Evolutionary conservation across 2,797 vertebrate species (phyloP).

Genomic region (Odontamblyopus rebecca): DNA sequence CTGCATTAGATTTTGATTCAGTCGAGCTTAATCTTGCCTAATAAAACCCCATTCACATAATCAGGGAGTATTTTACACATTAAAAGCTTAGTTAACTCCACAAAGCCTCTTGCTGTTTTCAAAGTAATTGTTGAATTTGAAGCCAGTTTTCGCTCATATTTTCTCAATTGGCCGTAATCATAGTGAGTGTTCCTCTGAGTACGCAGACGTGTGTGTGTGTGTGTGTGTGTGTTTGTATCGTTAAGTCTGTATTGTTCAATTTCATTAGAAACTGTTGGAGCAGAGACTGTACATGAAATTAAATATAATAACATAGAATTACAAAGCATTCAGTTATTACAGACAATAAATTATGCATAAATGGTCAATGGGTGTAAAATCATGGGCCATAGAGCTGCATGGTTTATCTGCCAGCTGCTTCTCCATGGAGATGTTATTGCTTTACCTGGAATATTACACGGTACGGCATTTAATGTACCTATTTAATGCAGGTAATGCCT

Average conservation of each 20-base stretch:
- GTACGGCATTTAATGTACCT: too few species aligned
- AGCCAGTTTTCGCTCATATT: constrained; percentile 34
- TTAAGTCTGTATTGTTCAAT: constrained; percentile 22
- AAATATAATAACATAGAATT: constrained; percentile 20
- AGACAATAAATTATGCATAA: background rate
- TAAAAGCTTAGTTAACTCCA: constrained; percentile 30
- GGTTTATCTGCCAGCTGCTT: too few species aligned
- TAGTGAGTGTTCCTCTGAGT: constrained; percentile 24
- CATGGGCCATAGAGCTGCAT: too few species aligned
- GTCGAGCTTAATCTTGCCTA: background rate
- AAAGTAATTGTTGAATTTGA: constrained; percentile 26
- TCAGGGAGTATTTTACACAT: constrained; percentile 22
- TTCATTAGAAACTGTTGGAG: constrained; percentile 15
- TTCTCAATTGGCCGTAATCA: constrained; percentile 43
- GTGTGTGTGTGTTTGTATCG: background rate
- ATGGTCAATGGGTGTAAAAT: background rate
- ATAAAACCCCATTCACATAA: too few species aligned
- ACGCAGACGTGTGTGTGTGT: constrained; percentile 6
- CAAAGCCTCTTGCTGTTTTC: constrained; percentile 28
- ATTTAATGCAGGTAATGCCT: too few species aligned
- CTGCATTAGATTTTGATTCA: background rate
- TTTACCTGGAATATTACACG: too few species aligned
- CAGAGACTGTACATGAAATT: constrained; percentile 16
- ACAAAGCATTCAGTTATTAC: background rate
- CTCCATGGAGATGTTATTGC: too few species aligned